Evolutionary conservation across 2,113 vertebrate species (phyloP).

Genomic region (Spilogale gracilis): DNA sequence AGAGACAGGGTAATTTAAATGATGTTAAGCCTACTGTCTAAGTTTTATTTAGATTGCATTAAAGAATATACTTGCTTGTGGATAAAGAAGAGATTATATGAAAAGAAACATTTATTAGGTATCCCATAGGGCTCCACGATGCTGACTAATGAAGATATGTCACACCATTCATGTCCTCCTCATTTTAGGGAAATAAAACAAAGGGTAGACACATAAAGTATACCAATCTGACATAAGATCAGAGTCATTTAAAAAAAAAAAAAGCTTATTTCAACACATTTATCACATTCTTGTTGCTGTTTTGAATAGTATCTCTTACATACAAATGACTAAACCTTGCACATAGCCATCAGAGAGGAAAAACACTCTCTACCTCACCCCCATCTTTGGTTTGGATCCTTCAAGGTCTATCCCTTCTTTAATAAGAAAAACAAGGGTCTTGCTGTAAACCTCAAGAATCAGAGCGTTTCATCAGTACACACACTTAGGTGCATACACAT

Average conservation of each 20-base stretch:
- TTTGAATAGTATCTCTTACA: neutral
- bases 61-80: neutral
- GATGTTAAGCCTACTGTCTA: neutral
- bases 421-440: neutral
- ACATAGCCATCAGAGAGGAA: neutral
- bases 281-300: neutral
- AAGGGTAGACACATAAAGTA: neutral
- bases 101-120: neutral
- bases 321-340: neutral
- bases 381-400: neutral
- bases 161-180: neutral
- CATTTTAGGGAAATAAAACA: neutral
- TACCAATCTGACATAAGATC: neutral
- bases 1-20: neutral
- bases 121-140: neutral
- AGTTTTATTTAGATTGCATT: constrained; percentile 13
- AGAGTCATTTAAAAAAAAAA: neutral
- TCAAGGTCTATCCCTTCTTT: neutral
- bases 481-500: neutral
- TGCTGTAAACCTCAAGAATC: neutral
- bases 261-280: neutral
- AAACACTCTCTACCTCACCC: neutral
- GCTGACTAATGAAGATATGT: neutral
- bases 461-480: neutral
- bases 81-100: neutral